phyloP scores from a whole-genome alignment of 2,113 vertebrate species.

The Nothoprocta perdicaria region DNA sequence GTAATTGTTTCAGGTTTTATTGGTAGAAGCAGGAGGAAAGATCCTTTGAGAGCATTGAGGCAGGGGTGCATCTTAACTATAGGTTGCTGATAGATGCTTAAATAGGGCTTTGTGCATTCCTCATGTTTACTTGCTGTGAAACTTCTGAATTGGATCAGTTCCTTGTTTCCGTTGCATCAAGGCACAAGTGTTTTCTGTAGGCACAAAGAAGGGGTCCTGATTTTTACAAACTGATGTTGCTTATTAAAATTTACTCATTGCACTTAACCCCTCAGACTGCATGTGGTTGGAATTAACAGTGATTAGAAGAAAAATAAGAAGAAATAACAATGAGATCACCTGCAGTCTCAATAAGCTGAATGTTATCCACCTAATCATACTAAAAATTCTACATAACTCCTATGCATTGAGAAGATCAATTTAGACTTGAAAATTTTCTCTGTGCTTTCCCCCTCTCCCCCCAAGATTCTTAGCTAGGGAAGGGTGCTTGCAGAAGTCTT shows the following conservation, averaged over 20 bases:
- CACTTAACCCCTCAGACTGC: neutral
- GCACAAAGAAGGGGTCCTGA: fast-evolving
- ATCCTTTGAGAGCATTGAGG: neutral
- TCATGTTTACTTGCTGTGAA: neutral
- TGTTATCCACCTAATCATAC: neutral
- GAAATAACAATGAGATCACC: neutral
- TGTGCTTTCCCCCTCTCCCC: too few relatives aligned
- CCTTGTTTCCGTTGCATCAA: neutral
- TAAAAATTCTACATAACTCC: neutral
- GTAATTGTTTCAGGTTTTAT: neutral
- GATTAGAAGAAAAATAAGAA: neutral
- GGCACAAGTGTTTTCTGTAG: neutral
- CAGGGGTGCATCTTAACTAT: neutral
- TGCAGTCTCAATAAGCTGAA: neutral
- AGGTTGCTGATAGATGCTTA: neutral
- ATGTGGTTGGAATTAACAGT: neutral
- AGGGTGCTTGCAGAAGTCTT: neutral
- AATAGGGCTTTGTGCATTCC: neutral
- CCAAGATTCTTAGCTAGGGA: neutral
- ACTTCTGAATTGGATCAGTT: neutral
- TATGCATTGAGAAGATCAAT: neutral
- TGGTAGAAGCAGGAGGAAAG: neutral
- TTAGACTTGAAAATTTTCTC: neutral
- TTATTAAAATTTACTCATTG: neutral
- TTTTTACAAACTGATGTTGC: fast-evolving